Evolutionary conservation across 1,140 invertebrate species (phyloP), one percentile per base, ranked within the genome.

Genomic region (Micrasema minimum): DNA sequence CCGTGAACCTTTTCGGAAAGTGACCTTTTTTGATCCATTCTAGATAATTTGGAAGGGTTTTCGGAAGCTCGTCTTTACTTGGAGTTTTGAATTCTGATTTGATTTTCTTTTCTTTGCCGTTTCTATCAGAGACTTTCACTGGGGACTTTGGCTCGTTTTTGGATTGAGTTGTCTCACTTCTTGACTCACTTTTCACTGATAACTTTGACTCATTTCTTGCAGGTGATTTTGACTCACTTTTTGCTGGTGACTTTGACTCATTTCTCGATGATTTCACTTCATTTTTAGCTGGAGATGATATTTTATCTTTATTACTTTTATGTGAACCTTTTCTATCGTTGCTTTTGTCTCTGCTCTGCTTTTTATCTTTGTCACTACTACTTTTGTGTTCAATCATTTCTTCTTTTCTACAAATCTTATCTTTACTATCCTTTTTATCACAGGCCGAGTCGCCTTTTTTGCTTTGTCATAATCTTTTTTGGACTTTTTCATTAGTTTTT

Each of bases 1-100:
- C 64, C 74, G 22, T 77, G 67, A 55, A 78, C 71, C 31, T 80
- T 80, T 41, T 78, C 76, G 35, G 76, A 72, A 75, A 74, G 77
- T 71, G 69, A 72, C 65, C 77, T 76, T 4, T 75, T 51, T 59
- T 69, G 70, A 38, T 48, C 64, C 20, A 66, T 18, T 45, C 45
- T 53, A 41, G 62, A 64, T 66, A 53, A 20, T 53, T 41, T 53
- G 7, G 46, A 20, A 4, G 65, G 14, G 12, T 35, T 66, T 66
- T 50, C 14, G 31, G 14, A 22, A 12, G 14, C 2, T 37, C 37
- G 67, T 72, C 55, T 38, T 61, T 55, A 57, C 65, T 46, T 31
- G 26, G 26, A 59, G 38, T 70, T 67, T 77, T 55, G 12, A 10
- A 41, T 57, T 64, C 43, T 65, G 64, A 7, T 73, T 50, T 75